Base-by-base conservation (phyloP, 2,888 invertebrate genomes). In the Mythimna impura region DNA sequence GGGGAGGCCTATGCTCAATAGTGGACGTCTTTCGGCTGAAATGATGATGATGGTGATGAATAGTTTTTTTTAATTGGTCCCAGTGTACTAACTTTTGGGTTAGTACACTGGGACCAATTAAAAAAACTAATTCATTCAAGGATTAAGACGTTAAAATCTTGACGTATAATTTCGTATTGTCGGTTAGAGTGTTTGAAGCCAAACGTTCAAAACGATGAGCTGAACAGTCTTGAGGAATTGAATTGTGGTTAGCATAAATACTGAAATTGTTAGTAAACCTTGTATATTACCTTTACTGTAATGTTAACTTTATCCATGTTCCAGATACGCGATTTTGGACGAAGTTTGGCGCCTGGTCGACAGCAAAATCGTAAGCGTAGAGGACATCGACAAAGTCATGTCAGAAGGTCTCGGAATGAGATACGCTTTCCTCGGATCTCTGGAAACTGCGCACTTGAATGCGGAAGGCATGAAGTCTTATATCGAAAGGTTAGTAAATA, bases 391-490 rank as follows among this genome's bases (percentile, higher is more conserved):
- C 90, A 98, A 98, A 87, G 99, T 99, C 0, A 99, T 99, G 97
- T 98, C 98, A 0, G 98, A 99, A 91, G 99, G 99, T 14, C 97
- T 99, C 55, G 99, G 99, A 17, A 98, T 98, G 97, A 97, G 99
- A 65, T 99, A 99, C 91, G 99, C 99, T 10, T 99, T 99, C 95
- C 97, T 99, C 76, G 99, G 99, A 5, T 98, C 99, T 0, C 95
- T 99, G 80, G 99, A 99, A 96, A 99, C 99, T 0, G 98, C 98
- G 0, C 99, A 99, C 94, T 96, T 99, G 76, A 99, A 99, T 92
- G 99, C 99, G 17, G 98, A 99, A 94, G 99, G 99, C 95, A 97
- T 97, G 96, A 89, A 93, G 71, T 97, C 95, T 82, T 97, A 97
- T 76, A 96, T 97, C 73, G 97, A 97, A 87, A 96, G 97, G 93